Evolutionary conservation across 2,888 invertebrate species (phyloP).

Genomic region (Lasiommata megera): DNA sequence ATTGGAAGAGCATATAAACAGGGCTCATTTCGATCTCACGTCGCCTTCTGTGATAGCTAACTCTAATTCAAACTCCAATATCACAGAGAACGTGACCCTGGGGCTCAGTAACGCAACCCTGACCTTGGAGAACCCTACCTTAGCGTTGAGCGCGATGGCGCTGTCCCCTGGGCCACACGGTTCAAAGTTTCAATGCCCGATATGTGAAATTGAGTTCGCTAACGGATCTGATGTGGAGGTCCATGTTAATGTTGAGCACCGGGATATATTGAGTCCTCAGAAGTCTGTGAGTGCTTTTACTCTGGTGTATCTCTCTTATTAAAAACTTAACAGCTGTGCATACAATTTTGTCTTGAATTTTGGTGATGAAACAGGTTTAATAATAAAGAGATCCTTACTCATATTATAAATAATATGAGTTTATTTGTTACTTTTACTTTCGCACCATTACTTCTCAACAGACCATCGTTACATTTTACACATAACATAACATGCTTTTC

Average conservation of each 20-base stretch:
- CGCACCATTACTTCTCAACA: no score
- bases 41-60: conserved; percentile 84
- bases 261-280: conserved; percentile 88
- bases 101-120: conserved; percentile 57
- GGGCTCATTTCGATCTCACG: conserved; percentile 90
- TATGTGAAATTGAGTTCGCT: conserved; percentile 87
- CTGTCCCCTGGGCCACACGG: conserved; percentile 71
- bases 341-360: no score
- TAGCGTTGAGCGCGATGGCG: conserved; percentile 63
- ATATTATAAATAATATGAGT: no score
- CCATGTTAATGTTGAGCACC: conserved; percentile 92
- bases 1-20: conserved; percentile 91
- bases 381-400: no score
- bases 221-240: conserved; percentile 90
- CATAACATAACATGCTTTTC: no score
- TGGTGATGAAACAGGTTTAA: no score
- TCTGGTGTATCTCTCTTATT: no score
- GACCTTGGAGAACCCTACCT: conserved; percentile 49
- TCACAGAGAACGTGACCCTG: conserved; percentile 54
- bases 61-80: conserved; percentile 55
- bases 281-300: conserved; percentile 53
- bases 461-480: no score
- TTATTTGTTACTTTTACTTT: no score
- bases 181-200: conserved; percentile 86
- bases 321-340: no score